These are phyloP conservation scores for Elgonia sp. DNA, from an alignment of 2,888 invertebrate genomes.

Conservation along the genomic window DNA sequence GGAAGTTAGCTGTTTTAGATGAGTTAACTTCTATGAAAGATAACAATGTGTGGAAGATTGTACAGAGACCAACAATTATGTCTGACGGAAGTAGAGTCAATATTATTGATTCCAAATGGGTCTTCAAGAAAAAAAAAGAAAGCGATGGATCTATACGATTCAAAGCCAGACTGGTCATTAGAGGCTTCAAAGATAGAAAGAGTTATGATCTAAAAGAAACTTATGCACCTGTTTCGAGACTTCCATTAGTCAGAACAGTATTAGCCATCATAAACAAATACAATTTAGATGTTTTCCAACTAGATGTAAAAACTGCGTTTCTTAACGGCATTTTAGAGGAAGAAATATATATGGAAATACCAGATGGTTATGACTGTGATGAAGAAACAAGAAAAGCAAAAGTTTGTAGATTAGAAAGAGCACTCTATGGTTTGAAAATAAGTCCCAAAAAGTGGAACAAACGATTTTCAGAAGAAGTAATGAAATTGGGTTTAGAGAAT, in stretches of 20 bases:
- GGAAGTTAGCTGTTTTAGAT: slow-evolving; percentile 60
- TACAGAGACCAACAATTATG: slow-evolving; percentile 45
- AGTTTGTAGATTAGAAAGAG: slow-evolving; percentile 3
- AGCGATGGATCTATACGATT: slow-evolving; percentile 35
- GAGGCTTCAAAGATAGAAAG: background rate
- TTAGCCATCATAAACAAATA: too few species aligned
- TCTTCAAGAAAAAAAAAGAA: slow-evolving; percentile 71
- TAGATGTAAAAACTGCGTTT: slow-evolving; percentile 49
- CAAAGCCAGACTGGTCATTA: slow-evolving; percentile 37
- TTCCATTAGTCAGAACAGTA: background rate
- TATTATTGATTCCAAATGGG: slow-evolving; percentile 66
- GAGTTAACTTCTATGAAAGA: slow-evolving; percentile 67
- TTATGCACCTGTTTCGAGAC: background rate
- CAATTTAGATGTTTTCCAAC: slow-evolving; percentile 3
- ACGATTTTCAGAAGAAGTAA: slow-evolving; percentile 64
- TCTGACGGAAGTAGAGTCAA: background rate
- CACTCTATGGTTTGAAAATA: slow-evolving; percentile 34
- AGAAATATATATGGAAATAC: too few species aligned
- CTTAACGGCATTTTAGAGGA: too few species aligned
- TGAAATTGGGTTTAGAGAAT: slow-evolving; percentile 71
- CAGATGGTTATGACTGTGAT: background rate
- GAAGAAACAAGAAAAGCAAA: slow-evolving; percentile 7
- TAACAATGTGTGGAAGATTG: slow-evolving; percentile 67
- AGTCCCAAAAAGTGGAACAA: slow-evolving; percentile 66
- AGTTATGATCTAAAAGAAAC: background rate